Base-by-base conservation (phyloP, 2,888 invertebrate genomes). In the Listrodromus nycthemerus region DNA sequence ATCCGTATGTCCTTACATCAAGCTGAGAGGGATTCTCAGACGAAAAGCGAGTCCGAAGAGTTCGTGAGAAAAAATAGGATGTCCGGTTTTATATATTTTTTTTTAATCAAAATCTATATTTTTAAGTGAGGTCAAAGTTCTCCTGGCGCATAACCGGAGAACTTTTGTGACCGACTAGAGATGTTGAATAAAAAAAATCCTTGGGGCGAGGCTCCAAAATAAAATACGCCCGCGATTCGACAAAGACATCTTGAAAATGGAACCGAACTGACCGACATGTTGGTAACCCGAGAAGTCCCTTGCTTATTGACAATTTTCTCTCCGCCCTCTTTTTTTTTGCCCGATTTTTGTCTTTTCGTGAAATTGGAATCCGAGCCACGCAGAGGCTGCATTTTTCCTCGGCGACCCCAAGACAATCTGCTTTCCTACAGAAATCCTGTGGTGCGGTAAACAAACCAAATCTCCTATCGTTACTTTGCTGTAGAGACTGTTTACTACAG, bases 221-320 rank as follows among this genome's bases (percentile, higher is more conserved):
- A 52, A 52, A 8, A 21, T 55, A 55, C 21, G 21, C 21, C 24
- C 3, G 24, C 55, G 55, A 55, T 55, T 55, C 19, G 19, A 55
- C 21, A 55, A 3, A 19, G 19, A 50, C 41, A 41, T 41, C 16
- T 41, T 41, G 41, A 41, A 41, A 41, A 16, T 41, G 50, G 19
- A 50, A 50, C 50, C n/a, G 50, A 8, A 50, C 19, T 50, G 50
- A 50, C 50, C n/a, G 19, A 19, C 19, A 50, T 50, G 55, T 41
- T 16, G 41, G 41, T 21, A 55, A 55, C 19, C 55, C 21, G 55
- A 55, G 55, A 10, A 24, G 10, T 21, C 21, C 21, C 21, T 24
- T 2, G 21, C 21, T 55, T 55, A 55, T 55, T 55, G 55, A 21
- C 55, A 55, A 55, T 55, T 21, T 55, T 55, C 55, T 55, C 55